These are phyloP conservation scores for Pseudopleuronectes americanus DNA, from an alignment of 2,797 vertebrate genomes.

Conservation along the genomic window DNA sequence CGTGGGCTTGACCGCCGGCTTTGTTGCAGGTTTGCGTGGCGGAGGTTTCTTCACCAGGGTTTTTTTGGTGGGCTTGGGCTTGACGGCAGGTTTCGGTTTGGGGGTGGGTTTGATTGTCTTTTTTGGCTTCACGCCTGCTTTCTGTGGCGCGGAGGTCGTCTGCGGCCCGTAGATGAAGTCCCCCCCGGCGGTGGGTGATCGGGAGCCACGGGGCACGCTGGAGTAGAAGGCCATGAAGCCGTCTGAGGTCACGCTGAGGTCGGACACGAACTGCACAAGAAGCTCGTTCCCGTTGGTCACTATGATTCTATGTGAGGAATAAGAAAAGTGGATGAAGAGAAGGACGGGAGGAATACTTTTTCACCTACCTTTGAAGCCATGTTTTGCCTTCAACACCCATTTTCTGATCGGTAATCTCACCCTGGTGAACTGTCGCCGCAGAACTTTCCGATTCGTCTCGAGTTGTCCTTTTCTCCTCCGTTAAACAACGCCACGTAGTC, in stretches of 20 bases:
- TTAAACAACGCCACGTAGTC: slow-evolving; percentile 93
- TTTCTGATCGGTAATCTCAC: slow-evolving; percentile 74
- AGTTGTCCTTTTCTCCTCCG: slow-evolving; percentile 86
- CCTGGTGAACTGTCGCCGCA: slow-evolving; percentile 87
- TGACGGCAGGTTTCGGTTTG: slow-evolving; percentile 21
- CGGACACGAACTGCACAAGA: slow-evolving; percentile 93
- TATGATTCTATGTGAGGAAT: slow-evolving; percentile 73
- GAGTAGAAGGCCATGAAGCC: slow-evolving; percentile 90
- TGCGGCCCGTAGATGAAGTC: slow-evolving; percentile 74
- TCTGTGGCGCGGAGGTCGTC: slow-evolving; percentile 49
- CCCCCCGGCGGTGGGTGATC: slow-evolving; percentile 72
- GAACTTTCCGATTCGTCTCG: slow-evolving; percentile 88
- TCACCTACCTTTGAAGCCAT: no score
- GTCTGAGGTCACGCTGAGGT: slow-evolving; percentile 91
- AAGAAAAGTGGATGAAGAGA: slow-evolving; percentile 35
- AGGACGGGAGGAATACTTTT: not conserved
- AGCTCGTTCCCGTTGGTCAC: slow-evolving; percentile 89
- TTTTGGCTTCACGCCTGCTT: slow-evolving; percentile 19
- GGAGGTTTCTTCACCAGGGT: slow-evolving; percentile 59
- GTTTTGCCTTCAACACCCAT: no score
- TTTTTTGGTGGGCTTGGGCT: slow-evolving; percentile 55
- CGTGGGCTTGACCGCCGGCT: slow-evolving; percentile 51
- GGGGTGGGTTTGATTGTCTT: slow-evolving; percentile 52
- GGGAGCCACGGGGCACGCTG: slow-evolving; percentile 78
- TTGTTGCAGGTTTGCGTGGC: slow-evolving; percentile 54